Conservation (phyloP, 1,140 invertebrate genomes). For the Brachionus calyciflorus region DNA sequence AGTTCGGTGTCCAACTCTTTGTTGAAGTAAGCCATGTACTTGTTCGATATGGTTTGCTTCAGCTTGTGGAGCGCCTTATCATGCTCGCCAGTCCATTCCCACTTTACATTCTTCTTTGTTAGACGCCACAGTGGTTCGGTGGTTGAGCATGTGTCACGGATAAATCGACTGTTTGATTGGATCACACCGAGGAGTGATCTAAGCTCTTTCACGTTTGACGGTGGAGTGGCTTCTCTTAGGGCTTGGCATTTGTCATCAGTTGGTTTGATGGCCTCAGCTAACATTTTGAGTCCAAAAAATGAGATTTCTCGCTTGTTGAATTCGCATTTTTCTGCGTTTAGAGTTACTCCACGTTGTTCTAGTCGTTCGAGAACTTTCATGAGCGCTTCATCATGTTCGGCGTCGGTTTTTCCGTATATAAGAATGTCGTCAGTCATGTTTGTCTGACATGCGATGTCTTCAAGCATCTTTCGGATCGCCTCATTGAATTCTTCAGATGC, state of each 20-base stretch:
- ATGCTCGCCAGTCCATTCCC: slow-evolving; percentile 48
- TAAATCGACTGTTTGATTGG: background rate
- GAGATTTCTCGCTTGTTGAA: slow-evolving; percentile 19
- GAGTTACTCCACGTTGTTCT: no score
- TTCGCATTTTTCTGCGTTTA: no score
- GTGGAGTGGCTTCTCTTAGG: slow-evolving; percentile 41
- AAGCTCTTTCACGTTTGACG: slow-evolving; percentile 38
- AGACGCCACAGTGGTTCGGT: slow-evolving; percentile 50
- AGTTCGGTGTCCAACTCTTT: background rate
- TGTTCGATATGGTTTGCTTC: background rate
- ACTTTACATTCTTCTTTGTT: slow-evolving; percentile 49
- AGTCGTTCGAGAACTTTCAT: no score
- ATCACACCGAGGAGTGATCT: slow-evolving; percentile 34
- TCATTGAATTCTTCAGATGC: background rate
- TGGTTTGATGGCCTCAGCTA: slow-evolving; percentile 45
- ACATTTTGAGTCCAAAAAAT: slow-evolving; percentile 55
- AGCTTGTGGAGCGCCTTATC: slow-evolving; percentile 28
- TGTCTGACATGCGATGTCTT: background rate
- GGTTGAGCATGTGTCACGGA: background rate
- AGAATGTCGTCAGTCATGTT: no score
- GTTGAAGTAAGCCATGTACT: background rate
- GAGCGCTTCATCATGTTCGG: no score
- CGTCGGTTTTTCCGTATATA: no score
- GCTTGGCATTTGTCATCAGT: slow-evolving; percentile 47
- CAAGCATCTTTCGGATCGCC: background rate